Percentiles rank a stretch among this genome's conserved stretches.
These are phyloP conservation scores for Pangasius macronema DNA, from an alignment of 2,797 vertebrate species.

Conservation along the genomic window DNA sequence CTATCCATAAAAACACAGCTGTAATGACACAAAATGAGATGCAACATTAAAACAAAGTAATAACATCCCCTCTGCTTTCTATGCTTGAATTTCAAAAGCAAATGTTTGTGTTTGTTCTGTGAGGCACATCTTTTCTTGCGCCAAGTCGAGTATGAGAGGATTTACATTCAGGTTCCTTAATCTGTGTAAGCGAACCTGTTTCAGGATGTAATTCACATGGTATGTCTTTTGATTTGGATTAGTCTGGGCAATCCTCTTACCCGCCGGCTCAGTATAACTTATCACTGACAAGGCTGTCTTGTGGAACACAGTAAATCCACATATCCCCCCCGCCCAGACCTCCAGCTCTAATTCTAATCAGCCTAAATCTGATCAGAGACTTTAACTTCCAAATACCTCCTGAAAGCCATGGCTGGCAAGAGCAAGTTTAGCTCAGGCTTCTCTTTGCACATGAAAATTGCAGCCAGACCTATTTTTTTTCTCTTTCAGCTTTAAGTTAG, in stretches of 20 bases:
- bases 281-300: constrained; percentile 79
- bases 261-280: constrained; percentile 79
- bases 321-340: constrained; percentile 81
- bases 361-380: constrained; percentile 82
- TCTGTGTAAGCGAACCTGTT: constrained; percentile 86
- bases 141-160: constrained; percentile 80
- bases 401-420: constrained; percentile 74
- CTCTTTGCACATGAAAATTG: constrained; percentile 73
- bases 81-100: constrained; percentile 61
- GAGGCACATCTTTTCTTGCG: constrained; percentile 70
- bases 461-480: constrained; percentile 63
- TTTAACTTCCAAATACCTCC: constrained; percentile 82
- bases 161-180: constrained; percentile 80
- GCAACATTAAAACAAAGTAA: constrained; percentile 17
- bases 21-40: constrained; percentile 12
- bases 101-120: constrained; percentile 78
- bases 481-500: constrained; percentile 54
- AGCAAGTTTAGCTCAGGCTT: constrained; percentile 74
- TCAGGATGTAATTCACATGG: constrained; percentile 89
- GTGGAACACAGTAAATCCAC: constrained; percentile 79
- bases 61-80: background rate
- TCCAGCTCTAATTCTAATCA: constrained; percentile 84
- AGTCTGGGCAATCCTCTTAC: constrained; percentile 83
- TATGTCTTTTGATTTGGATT: constrained; percentile 88
- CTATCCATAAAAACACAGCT: background rate